phyloP scores from a whole-genome alignment of 1,140 invertebrate species.

The Conus ventricosus region DNA sequence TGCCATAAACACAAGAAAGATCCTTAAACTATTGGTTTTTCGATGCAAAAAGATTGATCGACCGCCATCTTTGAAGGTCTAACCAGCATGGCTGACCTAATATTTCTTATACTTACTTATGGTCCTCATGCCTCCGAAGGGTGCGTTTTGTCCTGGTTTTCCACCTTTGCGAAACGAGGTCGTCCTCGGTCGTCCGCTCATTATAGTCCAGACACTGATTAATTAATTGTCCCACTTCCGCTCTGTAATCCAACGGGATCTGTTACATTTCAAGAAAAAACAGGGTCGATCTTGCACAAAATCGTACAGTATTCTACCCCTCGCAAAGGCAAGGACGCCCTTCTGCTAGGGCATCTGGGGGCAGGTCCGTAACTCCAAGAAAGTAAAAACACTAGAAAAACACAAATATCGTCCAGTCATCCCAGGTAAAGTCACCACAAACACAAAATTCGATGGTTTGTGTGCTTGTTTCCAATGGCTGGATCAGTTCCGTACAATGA shows the following conservation, averaged over 20 bases:
- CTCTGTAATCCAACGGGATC: constrained; percentile 46
- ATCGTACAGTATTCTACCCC: constrained; percentile 38
- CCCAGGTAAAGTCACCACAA: constrained; percentile 29
- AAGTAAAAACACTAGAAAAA: constrained; percentile 21
- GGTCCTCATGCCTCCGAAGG: constrained; percentile 93
- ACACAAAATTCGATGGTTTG: constrained; percentile 38
- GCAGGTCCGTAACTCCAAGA: not conserved
- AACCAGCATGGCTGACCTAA: constrained; percentile 58
- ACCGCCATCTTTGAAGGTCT: constrained; percentile 63
- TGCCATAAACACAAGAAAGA: not conserved
- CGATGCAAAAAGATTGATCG: constrained; percentile 38
- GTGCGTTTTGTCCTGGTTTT: constrained; percentile 89
- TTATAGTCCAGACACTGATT: constrained; percentile 73
- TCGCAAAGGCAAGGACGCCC: constrained; percentile 27
- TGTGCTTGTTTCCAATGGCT: constrained; percentile 49
- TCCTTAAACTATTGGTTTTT: constrained; percentile 3
- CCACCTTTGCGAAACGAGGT: constrained; percentile 97
- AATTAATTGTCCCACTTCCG: constrained; percentile 52
- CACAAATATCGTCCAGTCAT: constrained; percentile 32
- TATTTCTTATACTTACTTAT: constrained; percentile 86
- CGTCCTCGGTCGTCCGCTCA: constrained; percentile 96
- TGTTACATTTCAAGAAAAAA: constrained; percentile 66
- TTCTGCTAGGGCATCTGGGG: constrained; percentile 29
- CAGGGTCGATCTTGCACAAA: constrained; percentile 38
- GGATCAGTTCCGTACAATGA: constrained; percentile 46